A percentile compares a stretch with the other conserved stretches of the same genome.
phyloP scores from a whole-genome alignment of 2,797 vertebrate genomes.

The Ctenopoma kingsleyae region DNA sequence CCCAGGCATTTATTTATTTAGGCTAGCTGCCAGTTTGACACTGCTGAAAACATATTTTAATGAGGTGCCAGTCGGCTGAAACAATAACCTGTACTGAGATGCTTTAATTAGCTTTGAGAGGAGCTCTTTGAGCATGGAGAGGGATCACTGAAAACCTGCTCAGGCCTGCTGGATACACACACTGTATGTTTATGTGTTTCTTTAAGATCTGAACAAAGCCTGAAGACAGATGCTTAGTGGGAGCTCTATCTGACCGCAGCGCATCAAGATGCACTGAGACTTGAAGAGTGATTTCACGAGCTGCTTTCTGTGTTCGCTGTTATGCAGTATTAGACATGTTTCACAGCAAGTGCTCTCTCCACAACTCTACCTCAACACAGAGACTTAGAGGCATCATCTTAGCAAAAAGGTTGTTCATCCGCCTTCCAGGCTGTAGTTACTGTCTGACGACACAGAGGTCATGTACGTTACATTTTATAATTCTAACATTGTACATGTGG shows the following conservation, averaged over 20 bases:
- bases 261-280: neutral
- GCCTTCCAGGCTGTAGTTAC: neutral
- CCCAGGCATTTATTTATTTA: conserved; percentile 60
- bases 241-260: neutral
- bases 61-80: conserved; percentile 45
- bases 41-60: conserved; percentile 62
- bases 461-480: neutral
- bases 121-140: conserved; percentile 30
- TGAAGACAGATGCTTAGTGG: conserved; percentile 1
- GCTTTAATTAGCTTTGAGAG: conserved; percentile 65
- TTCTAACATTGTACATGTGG: neutral
- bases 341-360: conserved; percentile 14
- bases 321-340: neutral
- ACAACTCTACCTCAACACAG: conserved; percentile 10
- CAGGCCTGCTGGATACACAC: conserved; percentile 7
- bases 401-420: neutral
- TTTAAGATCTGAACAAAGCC: conserved; percentile 17
- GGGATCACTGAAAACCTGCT: conserved; percentile 37
- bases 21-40: conserved; percentile 54
- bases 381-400: neutral
- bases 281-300: neutral
- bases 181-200: neutral
- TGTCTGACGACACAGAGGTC: too few relatives aligned
- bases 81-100: conserved; percentile 52
- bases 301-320: neutral